Evolutionary conservation across 2,888 invertebrate genomes (phyloP).

Genomic region (Caenorhabditis sp.): DNA sequence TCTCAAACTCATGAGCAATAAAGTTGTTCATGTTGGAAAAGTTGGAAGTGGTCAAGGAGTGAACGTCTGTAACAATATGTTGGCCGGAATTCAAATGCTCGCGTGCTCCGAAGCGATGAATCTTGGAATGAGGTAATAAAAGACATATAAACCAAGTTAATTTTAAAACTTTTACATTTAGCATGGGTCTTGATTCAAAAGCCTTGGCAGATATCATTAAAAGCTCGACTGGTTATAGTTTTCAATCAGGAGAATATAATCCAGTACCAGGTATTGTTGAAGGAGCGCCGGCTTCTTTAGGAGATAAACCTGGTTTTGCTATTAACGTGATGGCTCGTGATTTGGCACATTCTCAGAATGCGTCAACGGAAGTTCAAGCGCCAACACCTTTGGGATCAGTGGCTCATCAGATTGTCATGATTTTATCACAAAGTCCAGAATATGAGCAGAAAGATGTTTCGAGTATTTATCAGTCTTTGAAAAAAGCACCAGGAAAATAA

Average conservation of each 20-base stretch:
- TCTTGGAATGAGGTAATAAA: slow-evolving; percentile 78
- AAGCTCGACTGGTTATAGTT: slow-evolving; percentile 91
- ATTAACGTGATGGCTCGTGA: slow-evolving; percentile 90
- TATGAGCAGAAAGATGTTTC: slow-evolving; percentile 91
- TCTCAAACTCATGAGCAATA: slow-evolving; percentile 83
- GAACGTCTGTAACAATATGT: slow-evolving; percentile 92
- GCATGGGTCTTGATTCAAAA: slow-evolving; percentile 84
- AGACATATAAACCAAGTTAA: not conserved
- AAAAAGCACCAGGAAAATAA: too few relatives aligned
- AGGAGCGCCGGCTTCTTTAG: slow-evolving; percentile 86
- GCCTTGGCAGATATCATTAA: slow-evolving; percentile 88
- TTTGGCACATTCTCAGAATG: slow-evolving; percentile 87
- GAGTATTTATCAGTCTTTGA: slow-evolving; percentile 78
- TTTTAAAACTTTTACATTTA: slow-evolving; percentile 22
- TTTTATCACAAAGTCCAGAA: slow-evolving; percentile 77
- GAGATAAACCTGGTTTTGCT: slow-evolving; percentile 86
- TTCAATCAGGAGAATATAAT: slow-evolving; percentile 95
- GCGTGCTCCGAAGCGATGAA: slow-evolving; percentile 94
- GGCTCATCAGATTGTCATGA: slow-evolving; percentile 87
- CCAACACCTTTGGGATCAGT: slow-evolving; percentile 88
- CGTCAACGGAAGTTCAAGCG: slow-evolving; percentile 80
- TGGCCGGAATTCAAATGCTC: slow-evolving; percentile 92
- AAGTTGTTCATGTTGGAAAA: slow-evolving; percentile 83
- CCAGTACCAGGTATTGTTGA: slow-evolving; percentile 91
- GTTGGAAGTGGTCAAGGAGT: slow-evolving; percentile 92